Evolutionary conservation across 2,797 vertebrate genomes (phyloP).

Genomic region (Enteromius mattozi): DNA sequence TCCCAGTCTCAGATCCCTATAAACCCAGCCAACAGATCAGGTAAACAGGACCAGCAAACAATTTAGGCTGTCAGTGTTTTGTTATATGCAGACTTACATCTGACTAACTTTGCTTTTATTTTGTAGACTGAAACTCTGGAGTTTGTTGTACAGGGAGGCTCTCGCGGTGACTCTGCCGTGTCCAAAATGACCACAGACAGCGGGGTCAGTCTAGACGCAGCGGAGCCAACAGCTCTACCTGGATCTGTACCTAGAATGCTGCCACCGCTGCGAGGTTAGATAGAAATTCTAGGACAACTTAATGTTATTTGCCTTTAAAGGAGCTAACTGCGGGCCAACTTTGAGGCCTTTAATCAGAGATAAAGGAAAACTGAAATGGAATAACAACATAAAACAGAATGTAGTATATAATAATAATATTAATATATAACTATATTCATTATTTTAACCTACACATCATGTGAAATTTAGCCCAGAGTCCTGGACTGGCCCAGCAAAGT

Average conservation of each 20-base stretch:
- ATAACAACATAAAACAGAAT: not conserved
- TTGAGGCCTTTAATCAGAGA: not conserved
- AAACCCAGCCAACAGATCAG: not conserved
- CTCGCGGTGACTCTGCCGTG: conserved; percentile 69
- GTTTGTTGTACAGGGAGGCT: conserved; percentile 46
- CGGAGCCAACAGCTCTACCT: conserved; percentile 61
- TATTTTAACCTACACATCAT: not conserved
- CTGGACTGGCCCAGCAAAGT: conserved; percentile 62
- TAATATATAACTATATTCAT: not conserved
- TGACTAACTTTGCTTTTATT: conserved; percentile 12
- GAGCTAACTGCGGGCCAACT: not conserved
- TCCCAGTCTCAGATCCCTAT: not conserved
- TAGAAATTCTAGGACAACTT: not conserved
- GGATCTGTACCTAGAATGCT: conserved; percentile 69
- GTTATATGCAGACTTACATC: conserved; percentile 43
- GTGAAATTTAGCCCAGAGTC: conserved; percentile 53
- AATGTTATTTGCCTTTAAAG: not conserved
- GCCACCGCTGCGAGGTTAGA: conserved; percentile 64
- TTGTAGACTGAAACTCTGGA: conserved; percentile 36
- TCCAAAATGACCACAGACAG: conserved; percentile 73
- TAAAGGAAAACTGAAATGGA: not conserved
- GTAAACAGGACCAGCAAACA: not conserved
- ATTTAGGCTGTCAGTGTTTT: not conserved
- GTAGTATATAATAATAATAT: no score
- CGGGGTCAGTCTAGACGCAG: conserved; percentile 71